Percentiles rank a stretch among this genome's conserved stretches.
Conservation (phyloP, 2,888 invertebrate genomes). For the Zhuqinia jingwanae region DNA sequence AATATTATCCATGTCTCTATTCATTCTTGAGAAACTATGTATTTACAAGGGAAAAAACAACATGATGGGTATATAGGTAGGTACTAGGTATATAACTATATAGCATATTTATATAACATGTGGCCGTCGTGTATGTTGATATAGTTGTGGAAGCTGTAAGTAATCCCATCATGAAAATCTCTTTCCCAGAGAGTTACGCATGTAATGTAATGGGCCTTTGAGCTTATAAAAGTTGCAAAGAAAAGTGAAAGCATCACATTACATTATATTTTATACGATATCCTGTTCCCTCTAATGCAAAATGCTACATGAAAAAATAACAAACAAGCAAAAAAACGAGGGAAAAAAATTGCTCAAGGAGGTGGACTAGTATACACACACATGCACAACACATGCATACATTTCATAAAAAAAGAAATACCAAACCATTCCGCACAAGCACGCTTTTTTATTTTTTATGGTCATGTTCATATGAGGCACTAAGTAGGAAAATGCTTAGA, state of each 20-base stretch:
- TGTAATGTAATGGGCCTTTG: constrained; percentile 58
- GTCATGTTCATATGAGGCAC: constrained; percentile 6
- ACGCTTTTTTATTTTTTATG: constrained; percentile 38
- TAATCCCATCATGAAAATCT: constrained; percentile 66
- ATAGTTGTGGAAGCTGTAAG: constrained; percentile 18
- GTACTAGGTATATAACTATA: neutral
- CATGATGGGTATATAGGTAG: too few species aligned
- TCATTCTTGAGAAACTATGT: too few species aligned
- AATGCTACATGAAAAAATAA: constrained; percentile 2
- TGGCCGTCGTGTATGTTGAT: too few species aligned
- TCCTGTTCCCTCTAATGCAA: constrained; percentile 15
- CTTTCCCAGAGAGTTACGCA: constrained; percentile 60
- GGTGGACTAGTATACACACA: neutral
- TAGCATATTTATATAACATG: neutral
- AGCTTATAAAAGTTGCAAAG: constrained; percentile 65
- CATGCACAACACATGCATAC: neutral
- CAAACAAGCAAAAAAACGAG: constrained; percentile 41
- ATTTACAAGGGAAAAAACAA: too few species aligned
- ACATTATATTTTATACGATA: constrained; percentile 42
- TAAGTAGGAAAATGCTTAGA: too few species aligned
- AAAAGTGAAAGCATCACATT: constrained; percentile 60
- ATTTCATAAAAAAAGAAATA: too few species aligned
- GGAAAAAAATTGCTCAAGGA: constrained; percentile 28
- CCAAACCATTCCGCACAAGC: neutral
- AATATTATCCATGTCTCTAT: too few species aligned